Evolutionary conservation across 1,140 invertebrate species (phyloP).

Genomic region (Scaptodrosophila lebanonensis): DNA sequence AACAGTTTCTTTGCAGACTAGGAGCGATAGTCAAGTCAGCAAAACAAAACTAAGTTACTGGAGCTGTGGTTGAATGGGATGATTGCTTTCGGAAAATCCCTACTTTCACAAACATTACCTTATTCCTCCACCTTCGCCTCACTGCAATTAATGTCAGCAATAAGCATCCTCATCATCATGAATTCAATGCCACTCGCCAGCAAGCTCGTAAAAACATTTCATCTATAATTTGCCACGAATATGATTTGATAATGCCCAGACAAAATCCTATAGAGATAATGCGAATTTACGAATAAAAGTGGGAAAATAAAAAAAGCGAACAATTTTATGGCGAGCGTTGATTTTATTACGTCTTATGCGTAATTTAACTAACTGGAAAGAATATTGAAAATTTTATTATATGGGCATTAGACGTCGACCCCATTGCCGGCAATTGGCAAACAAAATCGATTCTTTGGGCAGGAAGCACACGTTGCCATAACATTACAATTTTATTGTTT

Average conservation of each 20-base stretch:
- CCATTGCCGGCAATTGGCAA: too few species aligned
- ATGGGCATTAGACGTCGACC: conserved; percentile 1
- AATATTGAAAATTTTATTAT: conserved; percentile 44
- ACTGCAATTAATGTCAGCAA: too few species aligned
- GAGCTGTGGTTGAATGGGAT: too few species aligned
- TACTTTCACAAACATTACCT: too few species aligned
- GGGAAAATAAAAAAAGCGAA: conserved; percentile 9
- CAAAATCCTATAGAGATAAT: conserved; percentile 23
- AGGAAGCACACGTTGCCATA: conserved; percentile 3
- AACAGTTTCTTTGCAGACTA: too few species aligned
- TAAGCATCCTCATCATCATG: too few species aligned
- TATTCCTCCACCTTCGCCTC: too few species aligned
- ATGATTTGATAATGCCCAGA: conserved; percentile 37
- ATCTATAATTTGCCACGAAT: conserved; percentile 63
- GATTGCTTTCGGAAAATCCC: too few species aligned
- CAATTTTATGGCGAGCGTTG: conserved; percentile 9
- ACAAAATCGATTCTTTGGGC: too few species aligned
- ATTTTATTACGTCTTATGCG: conserved; percentile 33
- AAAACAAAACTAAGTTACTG: too few species aligned
- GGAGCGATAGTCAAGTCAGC: too few species aligned
- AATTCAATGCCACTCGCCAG: conserved; percentile 7
- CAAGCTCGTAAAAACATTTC: conserved; percentile 55
- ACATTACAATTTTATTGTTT: conserved; percentile 47
- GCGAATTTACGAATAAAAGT: conserved; percentile 6
- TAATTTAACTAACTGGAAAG: conserved; percentile 47